phyloP scores from a whole-genome alignment of 2,797 vertebrate genomes.

The Channa striata region DNA sequence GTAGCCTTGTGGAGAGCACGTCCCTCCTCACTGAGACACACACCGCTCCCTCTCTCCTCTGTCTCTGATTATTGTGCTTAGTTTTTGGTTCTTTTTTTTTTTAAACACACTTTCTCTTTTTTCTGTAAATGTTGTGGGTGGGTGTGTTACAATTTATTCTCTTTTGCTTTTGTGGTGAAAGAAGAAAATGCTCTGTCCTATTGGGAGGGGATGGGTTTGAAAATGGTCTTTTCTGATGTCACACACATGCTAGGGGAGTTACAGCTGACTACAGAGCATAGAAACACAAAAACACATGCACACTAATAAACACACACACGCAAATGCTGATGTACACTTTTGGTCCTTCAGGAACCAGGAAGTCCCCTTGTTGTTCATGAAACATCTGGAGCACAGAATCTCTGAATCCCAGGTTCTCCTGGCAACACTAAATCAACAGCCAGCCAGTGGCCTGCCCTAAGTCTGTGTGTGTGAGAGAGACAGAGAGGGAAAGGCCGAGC shows the following conservation, averaged over 20 bases:
- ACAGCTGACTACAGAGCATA: constrained; percentile 57
- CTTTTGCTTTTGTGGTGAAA: constrained; percentile 20
- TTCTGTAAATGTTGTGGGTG: neutral
- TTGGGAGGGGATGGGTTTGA: constrained; percentile 47
- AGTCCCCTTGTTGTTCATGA: constrained; percentile 74
- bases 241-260: constrained; percentile 52
- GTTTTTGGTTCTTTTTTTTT: constrained; percentile 9
- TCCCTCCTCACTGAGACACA: neutral
- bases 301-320: constrained; percentile 9
- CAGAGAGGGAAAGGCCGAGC: neutral
- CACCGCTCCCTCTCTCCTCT: neutral
- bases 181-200: constrained; percentile 49
- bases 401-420: constrained; percentile 71
- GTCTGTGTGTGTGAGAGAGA: constrained; percentile 21
- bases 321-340: constrained; percentile 31
- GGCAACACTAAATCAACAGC: constrained; percentile 79
- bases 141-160: constrained; percentile 24
- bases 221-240: constrained; percentile 59
- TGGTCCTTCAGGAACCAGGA: constrained; percentile 76
- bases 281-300: constrained; percentile 33
- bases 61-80: constrained; percentile 2
- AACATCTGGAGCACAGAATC: constrained; percentile 83
- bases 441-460: constrained; percentile 54
- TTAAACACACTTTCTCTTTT: neutral
- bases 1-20: constrained; percentile 12